Conservation (phyloP, 2,797 vertebrate genomes). For the Perodicticus potto region DNA sequence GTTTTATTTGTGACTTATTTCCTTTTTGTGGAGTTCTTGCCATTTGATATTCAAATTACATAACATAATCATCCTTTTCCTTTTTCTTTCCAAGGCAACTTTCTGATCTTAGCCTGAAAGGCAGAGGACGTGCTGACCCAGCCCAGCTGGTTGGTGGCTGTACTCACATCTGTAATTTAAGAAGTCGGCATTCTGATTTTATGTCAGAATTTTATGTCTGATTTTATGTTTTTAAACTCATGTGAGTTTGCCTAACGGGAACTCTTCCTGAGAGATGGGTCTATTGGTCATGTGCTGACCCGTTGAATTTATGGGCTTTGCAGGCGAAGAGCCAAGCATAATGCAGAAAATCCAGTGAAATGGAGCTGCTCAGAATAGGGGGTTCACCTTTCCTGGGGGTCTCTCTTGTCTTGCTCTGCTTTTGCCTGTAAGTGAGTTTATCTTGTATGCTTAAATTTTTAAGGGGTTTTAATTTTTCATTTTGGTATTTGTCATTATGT, state of each 20-base stretch:
- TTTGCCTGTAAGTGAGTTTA: not conserved
- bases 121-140: not conserved
- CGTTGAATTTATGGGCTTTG: conserved; percentile 30
- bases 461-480: conserved; percentile 20
- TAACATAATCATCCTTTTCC: not conserved
- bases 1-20: not conserved
- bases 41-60: not conserved
- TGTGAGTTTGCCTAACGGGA: not conserved
- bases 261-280: not conserved
- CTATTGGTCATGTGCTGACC: not conserved
- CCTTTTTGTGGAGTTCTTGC: not conserved
- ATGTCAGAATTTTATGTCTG: not conserved
- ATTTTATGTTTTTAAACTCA: conserved; percentile 4
- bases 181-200: conserved; percentile 40
- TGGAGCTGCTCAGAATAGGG: not conserved
- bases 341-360: conserved; percentile 41
- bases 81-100: not conserved
- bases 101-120: not conserved
- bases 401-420: not conserved
- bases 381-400: not conserved
- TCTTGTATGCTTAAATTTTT: conserved; percentile 54
- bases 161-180: not conserved
- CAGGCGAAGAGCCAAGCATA: not conserved
- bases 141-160: not conserved
- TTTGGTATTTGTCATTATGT: conserved; percentile 46